Conservation (phyloP, 2,113 vertebrate species). For the Archilochus colubris region DNA sequence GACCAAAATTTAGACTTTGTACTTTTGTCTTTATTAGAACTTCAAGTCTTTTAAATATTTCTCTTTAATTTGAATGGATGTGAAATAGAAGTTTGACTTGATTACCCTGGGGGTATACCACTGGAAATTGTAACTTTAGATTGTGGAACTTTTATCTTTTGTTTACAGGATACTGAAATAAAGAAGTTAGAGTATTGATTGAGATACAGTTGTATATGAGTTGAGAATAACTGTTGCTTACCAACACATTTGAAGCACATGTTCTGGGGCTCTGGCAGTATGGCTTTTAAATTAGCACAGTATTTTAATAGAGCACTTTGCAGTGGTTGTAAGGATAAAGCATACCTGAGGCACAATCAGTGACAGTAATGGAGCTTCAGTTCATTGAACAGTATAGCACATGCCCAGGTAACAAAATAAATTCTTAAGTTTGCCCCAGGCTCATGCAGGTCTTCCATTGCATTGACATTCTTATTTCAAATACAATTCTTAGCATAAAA, state of each 20-base stretch:
- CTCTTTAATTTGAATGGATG: not conserved
- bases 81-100: not conserved
- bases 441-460: not conserved
- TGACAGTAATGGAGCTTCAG: conserved; percentile 23
- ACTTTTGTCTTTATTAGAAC: not conserved
- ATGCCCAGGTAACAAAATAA: not conserved
- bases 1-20: not conserved
- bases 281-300: not conserved
- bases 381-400: not conserved
- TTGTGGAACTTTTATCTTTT: not conserved
- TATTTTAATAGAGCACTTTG: not conserved
- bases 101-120: not conserved
- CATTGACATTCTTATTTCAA: conserved; percentile 1
- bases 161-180: not conserved
- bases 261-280: not conserved
- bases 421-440: not conserved
- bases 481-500: not conserved
- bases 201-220: not conserved
- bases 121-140: not conserved
- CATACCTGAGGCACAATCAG: not conserved
- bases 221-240: not conserved
- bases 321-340: not conserved
- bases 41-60: not conserved
- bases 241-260: not conserved
- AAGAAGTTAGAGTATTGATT: not conserved